These are phyloP conservation scores for Xerus inauris DNA, from an alignment of 2,113 vertebrate genomes.

Conservation along the genomic window DNA sequence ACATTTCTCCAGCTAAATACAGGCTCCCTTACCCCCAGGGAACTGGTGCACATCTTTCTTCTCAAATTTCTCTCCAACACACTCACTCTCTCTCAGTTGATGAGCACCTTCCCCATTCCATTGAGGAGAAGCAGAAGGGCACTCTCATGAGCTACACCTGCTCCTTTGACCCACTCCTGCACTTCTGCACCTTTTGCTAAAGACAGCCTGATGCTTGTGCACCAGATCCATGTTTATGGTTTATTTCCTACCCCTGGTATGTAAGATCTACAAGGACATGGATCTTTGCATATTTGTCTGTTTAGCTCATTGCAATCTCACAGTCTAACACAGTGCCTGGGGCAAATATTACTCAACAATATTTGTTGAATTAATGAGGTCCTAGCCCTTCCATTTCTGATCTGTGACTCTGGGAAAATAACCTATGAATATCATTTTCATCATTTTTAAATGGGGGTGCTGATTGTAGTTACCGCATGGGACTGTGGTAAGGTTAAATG, in stretches of 20 bases:
- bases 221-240: background rate
- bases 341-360: background rate
- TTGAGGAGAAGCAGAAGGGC: background rate
- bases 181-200: rapidly evolving
- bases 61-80: background rate
- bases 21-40: background rate
- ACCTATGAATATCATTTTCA: background rate
- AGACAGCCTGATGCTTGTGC: too few species aligned
- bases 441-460: background rate
- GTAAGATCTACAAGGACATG: background rate
- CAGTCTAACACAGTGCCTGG: background rate
- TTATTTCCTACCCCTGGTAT: background rate
- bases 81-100: background rate
- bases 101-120: background rate
- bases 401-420: background rate
- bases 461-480: background rate
- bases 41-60: background rate
- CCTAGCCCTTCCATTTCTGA: background rate
- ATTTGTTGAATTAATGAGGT: background rate
- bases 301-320: background rate
- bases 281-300: background rate
- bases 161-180: rapidly evolving
- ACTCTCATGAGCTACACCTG: rapidly evolving
- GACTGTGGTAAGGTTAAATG: background rate
- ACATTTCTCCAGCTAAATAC: background rate